Conservation (phyloP, 2,888 invertebrate species). For the Penaeus monodon region DNA sequence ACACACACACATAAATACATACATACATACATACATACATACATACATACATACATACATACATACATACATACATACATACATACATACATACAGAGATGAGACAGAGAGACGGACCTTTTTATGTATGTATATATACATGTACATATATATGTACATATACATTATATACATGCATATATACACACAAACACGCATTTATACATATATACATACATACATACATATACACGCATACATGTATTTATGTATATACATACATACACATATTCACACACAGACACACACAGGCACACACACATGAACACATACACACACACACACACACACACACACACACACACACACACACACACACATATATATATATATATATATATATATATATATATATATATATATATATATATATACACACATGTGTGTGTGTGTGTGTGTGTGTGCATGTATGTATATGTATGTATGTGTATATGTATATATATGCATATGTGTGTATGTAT, state of each 20-base stretch:
- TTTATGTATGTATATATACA: too few species aligned
- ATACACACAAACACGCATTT: constrained; percentile 19
- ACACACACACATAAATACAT: too few species aligned
- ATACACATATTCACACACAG: constrained; percentile 13
- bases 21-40: too few species aligned
- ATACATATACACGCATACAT: constrained; percentile 8
- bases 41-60: too few species aligned
- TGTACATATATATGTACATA: too few species aligned
- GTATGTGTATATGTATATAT: constrained; percentile 10
- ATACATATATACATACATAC: constrained; percentile 29
- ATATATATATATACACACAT: constrained; percentile 26
- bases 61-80: background rate
- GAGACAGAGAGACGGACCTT: too few species aligned
- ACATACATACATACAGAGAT: background rate
- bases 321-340: constrained; percentile 12
- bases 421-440: background rate
- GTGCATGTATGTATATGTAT: background rate
- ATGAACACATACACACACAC: constrained; percentile 13
- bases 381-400: background rate
- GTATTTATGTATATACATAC: constrained; percentile 15
- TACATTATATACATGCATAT: too few species aligned
- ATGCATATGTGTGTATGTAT: background rate
- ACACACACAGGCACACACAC: constrained; percentile 18
- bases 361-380: constrained; percentile 10
- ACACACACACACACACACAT: constrained; percentile 25